These are phyloP conservation scores for Macaca mulatta DNA, from an alignment of 2,113 vertebrate species.

Conservation along the genomic window DNA sequence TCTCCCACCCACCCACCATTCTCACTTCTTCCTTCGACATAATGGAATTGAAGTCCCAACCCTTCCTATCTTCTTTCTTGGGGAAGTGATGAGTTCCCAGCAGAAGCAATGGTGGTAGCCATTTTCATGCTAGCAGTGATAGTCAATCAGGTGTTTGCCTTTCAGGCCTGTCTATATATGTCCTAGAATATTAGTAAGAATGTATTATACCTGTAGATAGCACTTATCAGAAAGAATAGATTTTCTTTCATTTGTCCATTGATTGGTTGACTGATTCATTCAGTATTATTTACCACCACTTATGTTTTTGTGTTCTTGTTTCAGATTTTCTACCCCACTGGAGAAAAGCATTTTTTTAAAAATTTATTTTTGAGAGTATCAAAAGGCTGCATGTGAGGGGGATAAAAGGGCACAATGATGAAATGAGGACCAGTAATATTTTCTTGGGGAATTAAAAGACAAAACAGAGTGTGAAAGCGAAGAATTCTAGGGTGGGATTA, in stretches of 20 bases:
- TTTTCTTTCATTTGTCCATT: not conserved
- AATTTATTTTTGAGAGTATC: not conserved
- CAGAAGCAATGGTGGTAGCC: not conserved
- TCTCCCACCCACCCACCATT: too few relatives aligned
- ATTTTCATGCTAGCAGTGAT: not conserved
- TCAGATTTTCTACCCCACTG: not conserved
- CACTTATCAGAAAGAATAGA: not conserved
- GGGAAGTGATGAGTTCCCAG: not conserved
- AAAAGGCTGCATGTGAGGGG: not conserved
- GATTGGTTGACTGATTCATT: not conserved
- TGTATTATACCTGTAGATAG: not conserved
- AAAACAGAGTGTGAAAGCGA: not conserved
- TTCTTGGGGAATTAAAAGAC: slow-evolving; percentile 17
- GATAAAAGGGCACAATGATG: not conserved
- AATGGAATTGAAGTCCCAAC: not conserved
- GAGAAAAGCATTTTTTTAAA: not conserved
- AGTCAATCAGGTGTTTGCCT: not conserved
- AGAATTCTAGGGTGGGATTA: not conserved
- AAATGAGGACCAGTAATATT: not conserved
- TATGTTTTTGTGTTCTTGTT: not conserved
- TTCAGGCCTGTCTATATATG: not conserved
- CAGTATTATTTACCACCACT: not conserved
- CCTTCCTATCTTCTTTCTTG: not conserved
- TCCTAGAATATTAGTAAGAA: not conserved
- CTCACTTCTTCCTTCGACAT: not conserved